Base-by-base conservation (phyloP, 2,113 vertebrate species). In the Perognathus longimembris region DNA sequence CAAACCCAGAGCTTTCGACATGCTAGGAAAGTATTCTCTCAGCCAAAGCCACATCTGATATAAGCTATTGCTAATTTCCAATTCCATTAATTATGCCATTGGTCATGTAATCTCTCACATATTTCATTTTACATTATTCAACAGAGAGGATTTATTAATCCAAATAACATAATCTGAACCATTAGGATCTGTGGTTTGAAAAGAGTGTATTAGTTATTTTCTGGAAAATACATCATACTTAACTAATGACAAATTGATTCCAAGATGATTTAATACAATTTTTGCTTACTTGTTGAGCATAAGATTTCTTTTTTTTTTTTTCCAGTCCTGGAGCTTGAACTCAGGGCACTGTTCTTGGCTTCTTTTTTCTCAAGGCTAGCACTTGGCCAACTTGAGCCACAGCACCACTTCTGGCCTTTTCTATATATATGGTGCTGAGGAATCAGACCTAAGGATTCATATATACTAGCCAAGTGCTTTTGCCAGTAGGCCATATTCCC, bases 201-300 rank as follows among this genome's bases (percentile, higher is more conserved):
- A 93, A 71, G 26, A 30, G 66, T 90, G 80, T 76, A 38, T 36
- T 15, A 54, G 50, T 54, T 45, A 79, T 5, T 63, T 45, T 36
- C 45, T 8, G 8, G 50, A 78, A 86, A 86, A 54, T 54, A 54
- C 75, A 59, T 8, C 64, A 82, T 57, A 61, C 59, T 82, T 89
- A 94, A 91, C 36, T 59, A 22, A 81, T 21, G 34, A 32, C 32
- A 82, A 82, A 81, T 63, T 77, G 45, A 45, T 45, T 57, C 76
- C 11, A 45, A 10, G 34, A 21, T 61, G 24, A 77, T 91, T 88
- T 91, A 4, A 74, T 89, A 54, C 20, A 6, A 76, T 63, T 81
- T 21, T 89, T 34, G 69, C 38, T 14, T 57, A 79, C 40, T 85
- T 81, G 22, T 32, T 69, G 85, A 93, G 88, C 59, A 77, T 26